A percentile compares a stretch with the other conserved stretches of the same genome.
Conservation (phyloP, 2,113 vertebrate species). For the Salvator merianae region DNA sequence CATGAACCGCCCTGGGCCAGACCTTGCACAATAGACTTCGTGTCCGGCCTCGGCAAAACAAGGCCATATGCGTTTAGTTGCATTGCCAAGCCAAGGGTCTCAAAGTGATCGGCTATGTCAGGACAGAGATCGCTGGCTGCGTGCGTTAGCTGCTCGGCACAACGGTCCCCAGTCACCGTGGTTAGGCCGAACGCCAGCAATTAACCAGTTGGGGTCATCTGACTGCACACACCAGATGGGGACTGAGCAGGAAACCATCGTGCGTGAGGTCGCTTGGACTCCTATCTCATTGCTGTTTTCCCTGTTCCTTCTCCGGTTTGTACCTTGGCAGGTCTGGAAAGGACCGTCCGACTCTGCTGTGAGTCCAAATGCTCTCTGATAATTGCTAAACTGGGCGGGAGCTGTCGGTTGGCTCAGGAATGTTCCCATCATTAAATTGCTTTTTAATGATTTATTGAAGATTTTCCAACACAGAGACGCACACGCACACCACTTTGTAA, state of each 20-base stretch:
- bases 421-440: not conserved
- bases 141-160: not conserved
- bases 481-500: no score
- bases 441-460: not conserved
- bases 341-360: no score
- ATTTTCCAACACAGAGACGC: no score
- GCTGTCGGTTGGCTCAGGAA: not conserved
- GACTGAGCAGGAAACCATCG: not conserved
- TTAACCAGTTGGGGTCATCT: rapidly evolving
- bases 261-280: no score
- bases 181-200: not conserved
- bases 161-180: rapidly evolving
- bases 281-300: no score
- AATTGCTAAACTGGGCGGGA: not conserved
- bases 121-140: no score
- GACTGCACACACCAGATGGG: not conserved
- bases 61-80: no score
- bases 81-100: no score
- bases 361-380: slow-evolving; percentile 40
- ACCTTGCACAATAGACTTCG: not conserved
- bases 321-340: not conserved
- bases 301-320: not conserved
- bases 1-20: not conserved
- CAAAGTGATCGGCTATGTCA: no score
- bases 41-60: not conserved